Percentiles rank a stretch among this genome's conserved stretches.
Conservation (phyloP, 2,113 vertebrate species). For the Pithys albifrons region DNA sequence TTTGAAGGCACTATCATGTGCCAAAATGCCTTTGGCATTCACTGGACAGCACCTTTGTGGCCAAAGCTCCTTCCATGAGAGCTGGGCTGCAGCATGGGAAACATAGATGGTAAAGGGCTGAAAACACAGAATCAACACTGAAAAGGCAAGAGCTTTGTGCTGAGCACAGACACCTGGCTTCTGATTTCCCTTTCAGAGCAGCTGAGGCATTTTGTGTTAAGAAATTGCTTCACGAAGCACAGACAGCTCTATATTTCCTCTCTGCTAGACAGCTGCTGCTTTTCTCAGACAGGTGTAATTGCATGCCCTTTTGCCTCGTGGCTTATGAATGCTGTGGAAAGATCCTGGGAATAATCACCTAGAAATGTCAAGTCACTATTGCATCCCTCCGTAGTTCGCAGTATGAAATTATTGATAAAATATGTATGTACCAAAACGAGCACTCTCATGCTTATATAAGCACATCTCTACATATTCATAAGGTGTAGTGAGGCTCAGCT, state of each 20-base stretch:
- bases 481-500: not conserved
- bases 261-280: not conserved
- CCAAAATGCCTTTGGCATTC: not conserved
- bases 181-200: not conserved
- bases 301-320: not conserved
- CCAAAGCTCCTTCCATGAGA: not conserved
- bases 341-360: not conserved
- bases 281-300: not conserved
- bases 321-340: not conserved
- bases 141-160: not conserved
- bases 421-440: conserved; percentile 39
- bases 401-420: conserved; percentile 43
- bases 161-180: not conserved
- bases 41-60: not conserved
- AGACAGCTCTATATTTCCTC: not conserved
- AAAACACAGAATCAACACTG: not conserved
- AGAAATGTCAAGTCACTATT: not conserved
- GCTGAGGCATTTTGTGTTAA: not conserved
- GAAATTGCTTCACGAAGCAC: not conserved
- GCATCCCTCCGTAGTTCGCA: not conserved
- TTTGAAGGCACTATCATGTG: not conserved
- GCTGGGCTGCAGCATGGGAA: not conserved
- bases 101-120: not conserved
- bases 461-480: conserved; percentile 27
- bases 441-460: conserved; percentile 48